Percentiles rank a stretch among this genome's conserved stretches.
Evolutionary conservation across 2,797 vertebrate species (phyloP).

Genomic region (Alfaro cultratus): DNA sequence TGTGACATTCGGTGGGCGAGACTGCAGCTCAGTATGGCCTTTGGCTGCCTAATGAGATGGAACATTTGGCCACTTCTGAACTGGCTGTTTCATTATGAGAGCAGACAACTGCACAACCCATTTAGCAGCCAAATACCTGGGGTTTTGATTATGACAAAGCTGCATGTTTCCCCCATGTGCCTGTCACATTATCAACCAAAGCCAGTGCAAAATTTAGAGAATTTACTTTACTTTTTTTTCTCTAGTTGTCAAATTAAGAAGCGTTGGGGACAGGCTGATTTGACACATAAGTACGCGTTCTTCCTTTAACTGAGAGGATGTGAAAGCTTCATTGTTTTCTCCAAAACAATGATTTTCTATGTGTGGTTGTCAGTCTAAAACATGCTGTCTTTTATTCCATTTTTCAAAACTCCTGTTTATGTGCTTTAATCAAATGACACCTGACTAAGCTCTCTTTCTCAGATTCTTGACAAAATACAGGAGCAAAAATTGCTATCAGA

Average conservation of each 20-base stretch:
- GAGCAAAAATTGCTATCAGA: neutral
- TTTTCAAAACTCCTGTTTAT: neutral
- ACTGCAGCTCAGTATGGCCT: constrained; percentile 52
- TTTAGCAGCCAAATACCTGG: constrained; percentile 69
- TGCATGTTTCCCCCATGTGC: constrained; percentile 25
- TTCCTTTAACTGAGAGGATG: constrained; percentile 21
- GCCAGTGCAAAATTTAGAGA: neutral
- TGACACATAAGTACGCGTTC: constrained; percentile 28
- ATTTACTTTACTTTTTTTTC: neutral
- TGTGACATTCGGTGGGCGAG: constrained; percentile 38
- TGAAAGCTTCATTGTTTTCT: constrained; percentile 12
- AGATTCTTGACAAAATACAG: constrained; percentile 8
- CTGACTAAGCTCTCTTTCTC: neutral
- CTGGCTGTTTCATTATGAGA: constrained; percentile 63
- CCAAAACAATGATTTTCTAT: constrained; percentile 27
- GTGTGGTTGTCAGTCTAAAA: constrained; percentile 24
- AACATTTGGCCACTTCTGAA: constrained; percentile 67
- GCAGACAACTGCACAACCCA: constrained; percentile 57
- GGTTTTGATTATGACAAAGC: constrained; percentile 60
- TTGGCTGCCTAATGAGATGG: constrained; percentile 66
- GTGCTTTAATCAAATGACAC: constrained; percentile 9
- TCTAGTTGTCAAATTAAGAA: constrained; percentile 7
- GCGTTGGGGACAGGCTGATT: constrained; percentile 3
- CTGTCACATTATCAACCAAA: constrained; percentile 48
- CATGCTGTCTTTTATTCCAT: neutral